These are phyloP conservation scores for Galendromus occidentalis DNA, from an alignment of 1,140 invertebrate genomes.

Conservation along the genomic window DNA sequence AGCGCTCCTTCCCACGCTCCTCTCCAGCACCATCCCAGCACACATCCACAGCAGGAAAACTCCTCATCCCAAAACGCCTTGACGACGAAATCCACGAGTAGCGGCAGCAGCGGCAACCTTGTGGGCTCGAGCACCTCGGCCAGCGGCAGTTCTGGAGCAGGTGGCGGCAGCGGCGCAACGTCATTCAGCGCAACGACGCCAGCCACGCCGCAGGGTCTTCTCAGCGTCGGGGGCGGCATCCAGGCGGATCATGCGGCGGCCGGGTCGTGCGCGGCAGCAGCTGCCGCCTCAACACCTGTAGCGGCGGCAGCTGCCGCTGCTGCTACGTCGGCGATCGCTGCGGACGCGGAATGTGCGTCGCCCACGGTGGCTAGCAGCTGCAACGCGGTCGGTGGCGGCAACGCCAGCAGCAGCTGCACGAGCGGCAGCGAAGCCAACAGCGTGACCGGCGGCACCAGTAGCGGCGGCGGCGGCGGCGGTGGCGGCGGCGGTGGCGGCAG, in stretches of 20 bases:
- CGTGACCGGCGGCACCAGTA: conserved; percentile 30
- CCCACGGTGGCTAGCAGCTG: too few relatives aligned
- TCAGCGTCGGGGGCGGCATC: not conserved
- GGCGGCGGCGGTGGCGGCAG: conserved; percentile 17
- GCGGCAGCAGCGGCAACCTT: conserved; percentile 7
- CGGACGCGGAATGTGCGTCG: too few relatives aligned
- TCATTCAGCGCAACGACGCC: not conserved
- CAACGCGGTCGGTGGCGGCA: not conserved
- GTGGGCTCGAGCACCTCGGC: not conserved
- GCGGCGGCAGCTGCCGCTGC: conserved; percentile 9
- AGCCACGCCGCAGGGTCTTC: not conserved
- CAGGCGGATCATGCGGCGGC: not conserved
- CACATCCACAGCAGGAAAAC: not conserved
- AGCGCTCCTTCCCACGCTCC: too few relatives aligned
- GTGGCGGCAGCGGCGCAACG: too few relatives aligned
- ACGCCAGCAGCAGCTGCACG: conserved; percentile 12
- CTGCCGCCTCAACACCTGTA: not conserved
- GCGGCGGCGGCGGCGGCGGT: conserved; percentile 30
- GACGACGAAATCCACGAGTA: not conserved
- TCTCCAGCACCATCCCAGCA: not conserved
- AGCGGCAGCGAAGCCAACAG: conserved; percentile 14
- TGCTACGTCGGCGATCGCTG: conserved; percentile 12
- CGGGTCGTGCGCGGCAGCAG: conserved; percentile 1
- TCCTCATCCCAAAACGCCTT: conserved; percentile 4
- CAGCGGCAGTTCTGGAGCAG: not conserved